These are phyloP conservation scores for Thunnus maccoyii DNA, from an alignment of 2,113 vertebrate genomes.

Conservation along the genomic window DNA sequence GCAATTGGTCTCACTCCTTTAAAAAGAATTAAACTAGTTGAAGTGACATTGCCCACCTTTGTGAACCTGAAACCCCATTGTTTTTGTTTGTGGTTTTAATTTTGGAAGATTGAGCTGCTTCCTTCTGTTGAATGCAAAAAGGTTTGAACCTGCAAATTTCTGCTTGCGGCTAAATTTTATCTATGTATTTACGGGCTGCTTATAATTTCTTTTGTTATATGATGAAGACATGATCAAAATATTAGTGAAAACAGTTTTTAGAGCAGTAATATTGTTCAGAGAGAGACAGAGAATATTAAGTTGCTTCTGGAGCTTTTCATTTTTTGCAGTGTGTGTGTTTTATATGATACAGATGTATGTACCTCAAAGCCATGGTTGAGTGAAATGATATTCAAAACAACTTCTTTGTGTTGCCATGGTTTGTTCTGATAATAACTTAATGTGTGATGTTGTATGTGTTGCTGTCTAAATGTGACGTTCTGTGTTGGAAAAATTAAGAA, in stretches of 20 bases:
- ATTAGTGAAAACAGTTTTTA: not conserved
- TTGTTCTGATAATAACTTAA: constrained; percentile 43
- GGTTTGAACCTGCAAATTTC: no score
- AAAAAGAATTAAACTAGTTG: no score
- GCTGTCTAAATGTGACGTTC: constrained; percentile 51
- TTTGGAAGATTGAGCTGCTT: no score
- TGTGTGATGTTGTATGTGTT: constrained; percentile 51
- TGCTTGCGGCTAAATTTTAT: no score
- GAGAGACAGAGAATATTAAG: not conserved
- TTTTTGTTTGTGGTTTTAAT: no score
- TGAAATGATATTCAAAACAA: constrained; percentile 15
- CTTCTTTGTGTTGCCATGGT: constrained; percentile 22
- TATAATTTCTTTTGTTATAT: not conserved
- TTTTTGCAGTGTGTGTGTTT: constrained; percentile 44
- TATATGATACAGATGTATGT: constrained; percentile 39
- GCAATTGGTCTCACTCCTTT: no score
- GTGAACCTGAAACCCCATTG: no score
- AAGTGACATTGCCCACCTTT: no score
- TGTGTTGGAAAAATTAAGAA: constrained; percentile 58
- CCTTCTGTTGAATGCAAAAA: no score
- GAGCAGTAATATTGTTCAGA: constrained; percentile 10
- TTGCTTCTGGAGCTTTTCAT: constrained; percentile 14
- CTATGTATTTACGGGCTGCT: constrained; percentile 26
- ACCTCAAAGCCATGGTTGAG: constrained; percentile 50
- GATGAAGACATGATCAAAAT: not conserved